Conservation (phyloP, 2,888 invertebrate genomes). For the Corythucha ciliata region DNA sequence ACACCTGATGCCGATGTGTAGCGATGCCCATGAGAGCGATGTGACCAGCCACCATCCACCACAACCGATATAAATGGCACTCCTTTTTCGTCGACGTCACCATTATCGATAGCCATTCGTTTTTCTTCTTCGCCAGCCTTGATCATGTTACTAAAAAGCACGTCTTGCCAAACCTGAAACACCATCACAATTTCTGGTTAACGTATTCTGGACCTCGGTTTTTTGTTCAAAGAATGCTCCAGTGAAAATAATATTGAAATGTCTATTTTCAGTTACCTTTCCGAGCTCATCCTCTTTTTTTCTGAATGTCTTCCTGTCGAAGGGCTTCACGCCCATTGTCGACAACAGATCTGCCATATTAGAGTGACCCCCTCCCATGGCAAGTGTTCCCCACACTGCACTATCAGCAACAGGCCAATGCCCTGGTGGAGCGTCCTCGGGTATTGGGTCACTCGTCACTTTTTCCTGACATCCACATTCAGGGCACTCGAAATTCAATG, state of each 20-base stretch:
- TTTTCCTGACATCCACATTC: neutral
- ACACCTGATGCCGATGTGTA: neutral
- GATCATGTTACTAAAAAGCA: neutral
- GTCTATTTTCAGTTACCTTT: no score
- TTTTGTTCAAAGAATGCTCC: no score
- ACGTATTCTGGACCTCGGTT: no score
- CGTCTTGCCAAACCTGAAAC: constrained; percentile 2
- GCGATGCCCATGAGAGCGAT: neutral
- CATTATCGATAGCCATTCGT: neutral
- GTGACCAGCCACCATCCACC: constrained; percentile 2
- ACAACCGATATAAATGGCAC: constrained; percentile 4
- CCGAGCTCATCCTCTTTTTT: no score
- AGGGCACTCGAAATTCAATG: constrained; percentile 2
- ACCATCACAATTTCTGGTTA: no score
- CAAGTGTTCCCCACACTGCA: constrained; percentile 1
- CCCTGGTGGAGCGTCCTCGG: neutral
- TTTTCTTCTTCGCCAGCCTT: neutral
- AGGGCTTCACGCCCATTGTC: no score
- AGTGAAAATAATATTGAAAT: no score
- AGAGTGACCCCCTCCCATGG: constrained; percentile 1
- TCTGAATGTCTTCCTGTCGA: no score
- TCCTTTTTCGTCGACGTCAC: neutral
- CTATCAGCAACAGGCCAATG: neutral
- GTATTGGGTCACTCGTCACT: neutral
- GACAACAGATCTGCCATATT: no score